phyloP scores from a whole-genome alignment of 2,888 invertebrate genomes.

The Eupeodes latifasciatus region DNA sequence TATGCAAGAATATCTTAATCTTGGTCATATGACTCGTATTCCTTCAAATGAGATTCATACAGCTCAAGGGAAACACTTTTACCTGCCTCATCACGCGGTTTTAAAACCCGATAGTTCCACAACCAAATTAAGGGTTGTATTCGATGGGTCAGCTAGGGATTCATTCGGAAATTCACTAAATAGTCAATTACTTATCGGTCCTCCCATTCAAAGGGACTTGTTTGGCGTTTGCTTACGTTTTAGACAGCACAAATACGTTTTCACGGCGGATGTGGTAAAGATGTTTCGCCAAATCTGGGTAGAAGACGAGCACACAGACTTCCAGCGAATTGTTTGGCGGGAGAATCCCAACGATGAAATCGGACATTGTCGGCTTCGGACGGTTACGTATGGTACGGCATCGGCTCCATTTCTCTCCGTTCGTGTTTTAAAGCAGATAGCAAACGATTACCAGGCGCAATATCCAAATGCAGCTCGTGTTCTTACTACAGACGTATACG shows the following conservation, averaged over 20 bases:
- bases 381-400: slow-evolving; percentile 26
- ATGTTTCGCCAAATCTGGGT: slow-evolving; percentile 54
- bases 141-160: too few species aligned
- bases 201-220: too few species aligned
- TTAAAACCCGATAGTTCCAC: too few species aligned
- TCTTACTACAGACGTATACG: background rate
- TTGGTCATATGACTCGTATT: background rate
- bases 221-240: too few species aligned
- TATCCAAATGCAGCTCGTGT: background rate
- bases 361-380: slow-evolving; percentile 28
- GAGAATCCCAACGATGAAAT: slow-evolving; percentile 30
- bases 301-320: slow-evolving; percentile 60
- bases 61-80: background rate
- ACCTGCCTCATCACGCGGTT: background rate
- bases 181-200: too few species aligned
- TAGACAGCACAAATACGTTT: too few species aligned
- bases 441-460: background rate
- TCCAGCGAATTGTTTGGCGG: slow-evolving; percentile 72
- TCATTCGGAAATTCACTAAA: too few species aligned
- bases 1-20: background rate
- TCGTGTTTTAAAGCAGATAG: slow-evolving; percentile 25
- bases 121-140: too few species aligned
- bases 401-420: slow-evolving; percentile 36
- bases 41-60: background rate
- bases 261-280: background rate